Conservation (phyloP, 1,140 invertebrate genomes). For the Eumeta japonica region DNA sequence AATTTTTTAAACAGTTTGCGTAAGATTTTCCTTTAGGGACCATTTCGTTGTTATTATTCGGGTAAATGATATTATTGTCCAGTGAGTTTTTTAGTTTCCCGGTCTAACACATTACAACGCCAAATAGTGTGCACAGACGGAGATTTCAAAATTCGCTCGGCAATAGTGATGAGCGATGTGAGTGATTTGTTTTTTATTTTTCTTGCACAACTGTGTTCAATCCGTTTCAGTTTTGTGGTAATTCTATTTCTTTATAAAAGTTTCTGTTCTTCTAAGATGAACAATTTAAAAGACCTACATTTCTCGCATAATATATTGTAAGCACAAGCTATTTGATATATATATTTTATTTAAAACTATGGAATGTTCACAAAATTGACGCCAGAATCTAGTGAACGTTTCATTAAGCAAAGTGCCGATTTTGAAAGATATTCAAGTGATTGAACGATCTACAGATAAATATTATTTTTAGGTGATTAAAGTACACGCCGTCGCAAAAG, state of each 20-base stretch:
- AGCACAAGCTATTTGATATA: too few relatives aligned
- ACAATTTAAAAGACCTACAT: too few relatives aligned
- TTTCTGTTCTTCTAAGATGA: too few relatives aligned
- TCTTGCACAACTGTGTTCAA: constrained; percentile 49
- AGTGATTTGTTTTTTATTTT: constrained; percentile 27
- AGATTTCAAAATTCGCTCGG: too few relatives aligned
- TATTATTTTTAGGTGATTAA: constrained; percentile 39
- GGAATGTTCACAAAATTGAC: constrained; percentile 41
- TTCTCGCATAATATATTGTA: too few relatives aligned
- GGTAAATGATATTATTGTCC: constrained; percentile 25
- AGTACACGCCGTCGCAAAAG: constrained; percentile 51
- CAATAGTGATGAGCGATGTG: too few relatives aligned
- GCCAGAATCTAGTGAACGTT: too few relatives aligned
- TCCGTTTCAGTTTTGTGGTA: too few relatives aligned
- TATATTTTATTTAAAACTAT: constrained; percentile 37
- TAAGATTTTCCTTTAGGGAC: constrained; percentile 50
- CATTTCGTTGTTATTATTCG: constrained; percentile 44
- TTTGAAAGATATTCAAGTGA: too few relatives aligned
- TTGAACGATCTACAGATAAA: too few relatives aligned
- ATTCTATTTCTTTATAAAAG: too few relatives aligned
- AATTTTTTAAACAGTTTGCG: constrained; percentile 43
- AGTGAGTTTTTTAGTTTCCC: constrained; percentile 18
- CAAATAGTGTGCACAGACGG: constrained; percentile 25
- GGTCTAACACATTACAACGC: constrained; percentile 26
- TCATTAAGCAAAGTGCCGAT: too few relatives aligned